Evolutionary conservation across 2,797 vertebrate species (phyloP).

Genomic region (Aotus griseimembra): DNA sequence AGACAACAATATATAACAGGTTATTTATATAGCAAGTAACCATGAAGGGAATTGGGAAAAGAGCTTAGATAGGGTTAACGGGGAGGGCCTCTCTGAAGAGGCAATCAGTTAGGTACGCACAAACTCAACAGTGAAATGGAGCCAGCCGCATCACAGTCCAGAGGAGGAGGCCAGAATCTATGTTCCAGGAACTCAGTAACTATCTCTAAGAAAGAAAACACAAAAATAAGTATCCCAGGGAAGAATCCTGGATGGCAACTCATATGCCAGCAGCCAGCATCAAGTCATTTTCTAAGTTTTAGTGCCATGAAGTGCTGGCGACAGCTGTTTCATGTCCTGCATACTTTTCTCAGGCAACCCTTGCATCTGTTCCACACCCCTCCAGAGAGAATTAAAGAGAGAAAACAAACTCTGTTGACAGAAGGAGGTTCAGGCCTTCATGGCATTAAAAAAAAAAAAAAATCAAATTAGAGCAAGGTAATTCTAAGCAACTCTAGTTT

Average conservation of each 20-base stretch:
- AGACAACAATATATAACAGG: background rate
- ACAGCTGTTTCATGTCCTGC: background rate
- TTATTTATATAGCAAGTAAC: background rate
- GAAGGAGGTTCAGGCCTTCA: background rate
- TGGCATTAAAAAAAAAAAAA: background rate
- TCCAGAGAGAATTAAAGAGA: background rate
- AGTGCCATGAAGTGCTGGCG: background rate
- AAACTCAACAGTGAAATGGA: background rate
- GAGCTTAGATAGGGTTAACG: background rate
- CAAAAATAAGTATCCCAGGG: background rate
- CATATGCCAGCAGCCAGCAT: background rate
- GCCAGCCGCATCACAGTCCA: background rate
- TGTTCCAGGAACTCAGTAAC: background rate
- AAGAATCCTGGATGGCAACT: background rate
- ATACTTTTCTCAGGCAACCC: background rate
- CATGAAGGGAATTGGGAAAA: background rate
- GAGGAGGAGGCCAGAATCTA: background rate
- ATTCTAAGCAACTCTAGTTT: background rate
- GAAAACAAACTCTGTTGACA: background rate
- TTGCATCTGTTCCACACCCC: background rate
- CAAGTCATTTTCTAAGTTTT: background rate
- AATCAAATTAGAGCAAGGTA: background rate
- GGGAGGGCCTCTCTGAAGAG: background rate
- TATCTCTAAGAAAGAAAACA: background rate
- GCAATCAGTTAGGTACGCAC: too few relatives aligned